phyloP scores from a whole-genome alignment of 2,113 vertebrate genomes.

The Octodon degus region DNA sequence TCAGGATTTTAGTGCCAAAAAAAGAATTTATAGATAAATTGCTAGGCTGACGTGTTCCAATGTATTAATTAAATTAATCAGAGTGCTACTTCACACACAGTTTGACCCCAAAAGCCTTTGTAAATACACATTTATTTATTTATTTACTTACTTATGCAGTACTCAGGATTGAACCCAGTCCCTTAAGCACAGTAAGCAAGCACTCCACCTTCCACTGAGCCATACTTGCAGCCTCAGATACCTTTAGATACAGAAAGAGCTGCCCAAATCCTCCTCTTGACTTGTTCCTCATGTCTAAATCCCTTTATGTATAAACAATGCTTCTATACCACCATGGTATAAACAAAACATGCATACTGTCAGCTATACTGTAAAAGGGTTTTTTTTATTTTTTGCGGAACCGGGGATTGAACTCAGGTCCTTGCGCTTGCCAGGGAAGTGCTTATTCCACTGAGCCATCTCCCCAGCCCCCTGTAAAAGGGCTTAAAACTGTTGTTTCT shows the following conservation, averaged over 20 bases:
- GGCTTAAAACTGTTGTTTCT: constrained; percentile 29
- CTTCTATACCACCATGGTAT: background rate
- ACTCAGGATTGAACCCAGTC: background rate
- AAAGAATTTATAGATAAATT: constrained; percentile 64
- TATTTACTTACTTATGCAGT: background rate
- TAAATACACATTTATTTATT: constrained; percentile 46
- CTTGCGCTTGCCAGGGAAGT: too few species aligned
- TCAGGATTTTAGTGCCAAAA: constrained; percentile 58
- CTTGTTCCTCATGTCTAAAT: background rate
- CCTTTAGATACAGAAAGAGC: constrained; percentile 34
- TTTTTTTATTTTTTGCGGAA: too few species aligned
- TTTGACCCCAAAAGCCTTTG: constrained; percentile 8
- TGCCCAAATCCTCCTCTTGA: background rate
- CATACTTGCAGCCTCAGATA: background rate
- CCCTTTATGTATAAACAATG: background rate
- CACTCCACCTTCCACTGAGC: background rate
- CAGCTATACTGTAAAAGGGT: background rate
- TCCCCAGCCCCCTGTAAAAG: too few species aligned
- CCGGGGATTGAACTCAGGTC: too few species aligned
- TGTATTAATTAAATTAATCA: constrained; percentile 66
- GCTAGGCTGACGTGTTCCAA: constrained; percentile 30
- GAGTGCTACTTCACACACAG: constrained; percentile 31
- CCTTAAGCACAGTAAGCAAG: background rate
- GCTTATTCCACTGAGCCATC: too few species aligned
- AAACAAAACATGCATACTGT: background rate